These are phyloP conservation scores for Sericinus montela DNA, from an alignment of 2,888 invertebrate genomes.

Conservation along the genomic window DNA sequence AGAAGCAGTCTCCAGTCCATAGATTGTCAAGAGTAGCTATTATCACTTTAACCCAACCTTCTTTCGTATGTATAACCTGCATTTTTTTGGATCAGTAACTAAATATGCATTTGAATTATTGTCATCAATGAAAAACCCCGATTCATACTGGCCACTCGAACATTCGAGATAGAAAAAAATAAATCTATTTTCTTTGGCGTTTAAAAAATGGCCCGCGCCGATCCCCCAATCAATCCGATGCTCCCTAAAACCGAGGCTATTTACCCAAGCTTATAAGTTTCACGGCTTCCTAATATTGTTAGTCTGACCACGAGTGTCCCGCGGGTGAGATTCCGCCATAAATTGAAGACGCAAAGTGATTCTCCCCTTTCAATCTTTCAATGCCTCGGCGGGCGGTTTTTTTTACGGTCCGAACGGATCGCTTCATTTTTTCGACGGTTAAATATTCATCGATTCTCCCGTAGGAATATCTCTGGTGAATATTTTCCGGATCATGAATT, in stretches of 20 bases:
- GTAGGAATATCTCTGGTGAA: neutral
- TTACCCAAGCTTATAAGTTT: constrained; percentile 59
- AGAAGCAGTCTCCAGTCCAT: too few species aligned
- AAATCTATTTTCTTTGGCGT: constrained; percentile 1
- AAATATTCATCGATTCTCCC: constrained; percentile 45
- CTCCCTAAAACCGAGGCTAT: constrained; percentile 24
- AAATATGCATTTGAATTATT: neutral
- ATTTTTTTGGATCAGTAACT: too few species aligned
- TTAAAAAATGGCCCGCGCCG: constrained; percentile 28
- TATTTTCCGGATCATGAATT: neutral
- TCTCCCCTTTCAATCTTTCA: constrained; percentile 76
- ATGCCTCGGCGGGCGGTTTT: constrained; percentile 56
- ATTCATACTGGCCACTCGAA: constrained; percentile 2
- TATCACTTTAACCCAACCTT: too few species aligned
- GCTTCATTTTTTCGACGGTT: constrained; percentile 34
- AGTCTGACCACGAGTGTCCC: constrained; percentile 71
- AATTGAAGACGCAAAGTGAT: constrained; percentile 74
- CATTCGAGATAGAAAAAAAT: constrained; percentile 7
- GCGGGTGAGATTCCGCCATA: constrained; percentile 71
- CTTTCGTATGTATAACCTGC: too few species aligned
- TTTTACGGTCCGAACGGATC: constrained; percentile 33
- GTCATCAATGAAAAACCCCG: neutral
- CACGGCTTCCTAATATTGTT: constrained; percentile 66
- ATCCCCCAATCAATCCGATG: constrained; percentile 39
- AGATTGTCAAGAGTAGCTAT: too few species aligned